Evolutionary conservation across 2,113 vertebrate genomes (phyloP).

Genomic region (Prietella phreatophila): DNA sequence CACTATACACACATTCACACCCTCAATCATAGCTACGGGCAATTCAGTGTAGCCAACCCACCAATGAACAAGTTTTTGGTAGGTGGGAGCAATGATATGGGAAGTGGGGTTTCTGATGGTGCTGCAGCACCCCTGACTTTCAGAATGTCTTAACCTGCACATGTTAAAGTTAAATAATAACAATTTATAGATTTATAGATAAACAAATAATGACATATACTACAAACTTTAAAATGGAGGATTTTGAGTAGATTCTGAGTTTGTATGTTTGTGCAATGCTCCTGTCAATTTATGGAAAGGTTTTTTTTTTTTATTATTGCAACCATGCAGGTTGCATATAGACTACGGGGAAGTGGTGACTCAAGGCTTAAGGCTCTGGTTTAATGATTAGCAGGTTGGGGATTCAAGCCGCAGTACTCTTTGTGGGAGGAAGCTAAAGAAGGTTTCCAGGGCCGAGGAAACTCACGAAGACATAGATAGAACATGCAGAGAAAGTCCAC

Average conservation of each 20-base stretch:
- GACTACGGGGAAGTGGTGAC: not conserved
- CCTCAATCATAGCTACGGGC: not conserved
- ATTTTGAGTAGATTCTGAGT: not conserved
- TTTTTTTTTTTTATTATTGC: not conserved
- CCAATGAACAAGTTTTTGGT: not conserved
- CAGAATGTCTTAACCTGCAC: not conserved
- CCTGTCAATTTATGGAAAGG: not conserved
- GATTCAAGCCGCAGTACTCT: not conserved
- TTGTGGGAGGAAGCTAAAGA: not conserved
- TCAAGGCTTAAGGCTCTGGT: too few relatives aligned
- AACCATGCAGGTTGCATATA: not conserved
- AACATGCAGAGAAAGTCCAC: not conserved
- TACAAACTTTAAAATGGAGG: not conserved
- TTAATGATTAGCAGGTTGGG: too few relatives aligned
- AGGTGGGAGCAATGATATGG: not conserved
- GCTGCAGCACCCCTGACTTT: not conserved
- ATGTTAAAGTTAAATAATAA: not conserved
- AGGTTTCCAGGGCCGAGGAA: not conserved
- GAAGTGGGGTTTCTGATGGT: not conserved
- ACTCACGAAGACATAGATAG: not conserved
- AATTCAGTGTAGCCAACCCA: not conserved
- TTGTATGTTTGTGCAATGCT: not conserved
- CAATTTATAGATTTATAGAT: not conserved
- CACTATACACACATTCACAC: not conserved
- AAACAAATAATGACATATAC: not conserved